Evolutionary conservation across 2,113 vertebrate species (phyloP).

Genomic region (Arizona elegans): DNA sequence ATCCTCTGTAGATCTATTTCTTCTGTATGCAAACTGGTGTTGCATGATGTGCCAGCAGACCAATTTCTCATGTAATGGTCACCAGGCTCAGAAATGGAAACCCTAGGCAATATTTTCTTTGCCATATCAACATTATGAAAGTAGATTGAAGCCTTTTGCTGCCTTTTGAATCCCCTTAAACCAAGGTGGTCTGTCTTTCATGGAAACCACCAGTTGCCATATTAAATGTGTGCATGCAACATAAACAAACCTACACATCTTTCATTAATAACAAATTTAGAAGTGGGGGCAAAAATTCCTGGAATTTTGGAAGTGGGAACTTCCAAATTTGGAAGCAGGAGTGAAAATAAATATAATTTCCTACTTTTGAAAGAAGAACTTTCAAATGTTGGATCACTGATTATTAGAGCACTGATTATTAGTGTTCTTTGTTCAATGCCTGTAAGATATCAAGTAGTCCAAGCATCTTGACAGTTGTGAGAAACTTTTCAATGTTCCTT

Average conservation of each 20-base stretch:
- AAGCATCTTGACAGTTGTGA: not conserved
- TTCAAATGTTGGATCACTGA: not conserved
- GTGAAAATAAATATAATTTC: not conserved
- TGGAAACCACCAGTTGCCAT: not conserved
- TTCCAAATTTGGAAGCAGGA: not conserved
- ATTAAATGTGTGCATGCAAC: not conserved
- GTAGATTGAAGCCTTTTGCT: not conserved
- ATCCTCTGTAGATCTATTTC: too few relatives aligned
- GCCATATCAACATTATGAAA: not conserved
- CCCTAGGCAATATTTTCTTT: not conserved
- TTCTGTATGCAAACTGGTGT: too few relatives aligned
- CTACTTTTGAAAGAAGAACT: not conserved
- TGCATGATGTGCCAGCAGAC: too few relatives aligned
- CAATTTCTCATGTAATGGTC: not conserved
- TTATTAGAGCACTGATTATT: not conserved
- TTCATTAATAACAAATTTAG: not conserved
- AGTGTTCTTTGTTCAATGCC: not conserved
- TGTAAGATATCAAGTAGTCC: constrained; percentile 3
- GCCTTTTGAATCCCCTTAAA: not conserved
- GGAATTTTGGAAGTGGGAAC: too few relatives aligned
- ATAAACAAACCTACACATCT: not conserved
- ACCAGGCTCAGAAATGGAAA: not conserved
- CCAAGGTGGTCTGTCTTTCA: constrained; percentile 4
- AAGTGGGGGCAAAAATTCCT: not conserved
- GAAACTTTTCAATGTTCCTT: not conserved